A percentile compares a stretch with the other conserved stretches of the same genome.
Evolutionary conservation across 2,113 vertebrate genomes (phyloP).

Genomic region (Cephalopterus ornatus): DNA sequence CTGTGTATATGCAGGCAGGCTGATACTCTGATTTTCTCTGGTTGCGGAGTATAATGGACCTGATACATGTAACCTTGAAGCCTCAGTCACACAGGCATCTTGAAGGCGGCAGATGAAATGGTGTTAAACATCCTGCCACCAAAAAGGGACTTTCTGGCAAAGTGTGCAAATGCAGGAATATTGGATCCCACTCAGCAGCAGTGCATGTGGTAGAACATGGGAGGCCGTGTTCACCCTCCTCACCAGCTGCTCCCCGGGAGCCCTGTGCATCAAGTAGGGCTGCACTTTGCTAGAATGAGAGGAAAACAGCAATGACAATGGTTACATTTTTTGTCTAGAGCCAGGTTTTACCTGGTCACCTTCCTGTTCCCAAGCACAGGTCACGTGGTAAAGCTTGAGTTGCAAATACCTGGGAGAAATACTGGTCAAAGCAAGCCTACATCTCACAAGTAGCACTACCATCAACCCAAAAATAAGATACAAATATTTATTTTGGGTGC

Average conservation of each 20-base stretch:
- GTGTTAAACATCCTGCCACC: neutral
- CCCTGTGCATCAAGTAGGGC: accelerated
- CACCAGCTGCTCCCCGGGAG: neutral
- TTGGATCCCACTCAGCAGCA: neutral
- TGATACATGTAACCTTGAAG: accelerated
- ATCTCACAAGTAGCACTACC: neutral
- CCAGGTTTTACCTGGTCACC: neutral
- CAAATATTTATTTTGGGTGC: neutral
- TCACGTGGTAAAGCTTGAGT: neutral
- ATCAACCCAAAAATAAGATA: neutral
- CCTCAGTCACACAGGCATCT: neutral
- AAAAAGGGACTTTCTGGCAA: neutral
- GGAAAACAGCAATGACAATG: neutral
- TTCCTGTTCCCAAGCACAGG: neutral
- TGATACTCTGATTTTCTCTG: neutral
- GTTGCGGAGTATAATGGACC: accelerated
- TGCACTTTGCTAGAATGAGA: neutral
- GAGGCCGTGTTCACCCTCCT: accelerated
- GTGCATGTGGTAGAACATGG: too few relatives aligned
- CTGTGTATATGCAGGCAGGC: neutral
- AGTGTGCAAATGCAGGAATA: accelerated
- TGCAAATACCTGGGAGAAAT: neutral
- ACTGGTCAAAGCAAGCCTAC: neutral
- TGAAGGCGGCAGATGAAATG: neutral
- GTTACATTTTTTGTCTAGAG: neutral